Evolutionary conservation across 2,113 vertebrate genomes (phyloP).

Genomic region (Brachypodius melanocephalos): DNA sequence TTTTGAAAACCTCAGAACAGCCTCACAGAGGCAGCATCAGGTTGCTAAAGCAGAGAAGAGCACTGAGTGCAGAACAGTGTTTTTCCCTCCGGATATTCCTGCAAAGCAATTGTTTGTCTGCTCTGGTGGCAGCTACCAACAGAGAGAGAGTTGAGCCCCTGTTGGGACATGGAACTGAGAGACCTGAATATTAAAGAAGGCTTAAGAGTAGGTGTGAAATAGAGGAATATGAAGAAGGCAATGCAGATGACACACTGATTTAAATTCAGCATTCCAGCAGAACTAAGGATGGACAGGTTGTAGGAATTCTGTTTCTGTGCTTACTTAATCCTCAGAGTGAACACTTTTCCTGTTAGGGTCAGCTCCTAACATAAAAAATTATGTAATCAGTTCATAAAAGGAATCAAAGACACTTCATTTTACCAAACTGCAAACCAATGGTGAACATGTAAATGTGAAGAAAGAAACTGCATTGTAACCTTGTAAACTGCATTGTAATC

Average conservation of each 20-base stretch:
- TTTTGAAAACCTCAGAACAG: slow-evolving; percentile 24
- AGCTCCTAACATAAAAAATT: background rate
- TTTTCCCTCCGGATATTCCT: background rate
- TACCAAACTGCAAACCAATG: background rate
- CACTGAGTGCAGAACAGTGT: background rate
- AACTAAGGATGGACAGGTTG: background rate
- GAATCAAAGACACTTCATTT: background rate
- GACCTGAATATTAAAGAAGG: background rate
- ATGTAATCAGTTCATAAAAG: background rate
- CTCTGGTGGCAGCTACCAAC: background rate
- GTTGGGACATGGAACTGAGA: background rate
- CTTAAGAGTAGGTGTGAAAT: background rate
- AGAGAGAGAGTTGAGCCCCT: background rate
- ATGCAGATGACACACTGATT: background rate
- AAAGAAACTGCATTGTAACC: background rate
- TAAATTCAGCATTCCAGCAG: background rate
- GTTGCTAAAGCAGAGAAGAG: slow-evolving; percentile 44
- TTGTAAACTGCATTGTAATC: background rate
- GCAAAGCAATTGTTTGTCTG: background rate
- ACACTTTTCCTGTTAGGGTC: background rate
- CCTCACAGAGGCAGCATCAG: slow-evolving; percentile 47
- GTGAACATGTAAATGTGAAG: background rate
- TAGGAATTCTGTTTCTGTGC: background rate
- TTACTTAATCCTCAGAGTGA: background rate
- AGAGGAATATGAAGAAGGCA: background rate